phyloP scores from a whole-genome alignment of 2,888 invertebrate species.

The Thelaira solivaga region DNA sequence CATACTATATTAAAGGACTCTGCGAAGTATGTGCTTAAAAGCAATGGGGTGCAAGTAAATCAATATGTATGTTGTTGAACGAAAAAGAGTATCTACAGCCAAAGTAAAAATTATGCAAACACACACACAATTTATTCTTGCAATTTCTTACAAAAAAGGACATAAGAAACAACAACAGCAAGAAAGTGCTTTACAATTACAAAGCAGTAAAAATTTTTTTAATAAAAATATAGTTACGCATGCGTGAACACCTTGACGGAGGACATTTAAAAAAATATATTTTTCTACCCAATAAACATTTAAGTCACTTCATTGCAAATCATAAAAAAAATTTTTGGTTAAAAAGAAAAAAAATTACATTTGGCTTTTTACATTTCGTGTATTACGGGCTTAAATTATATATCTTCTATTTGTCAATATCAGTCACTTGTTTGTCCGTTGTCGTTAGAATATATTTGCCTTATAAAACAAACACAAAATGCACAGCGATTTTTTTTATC shows the following conservation, averaged over 20 bases:
- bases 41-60: conserved; percentile 57
- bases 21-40: conserved; percentile 31
- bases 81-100: background rate
- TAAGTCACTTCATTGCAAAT: too few species aligned
- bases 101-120: conserved; percentile 34
- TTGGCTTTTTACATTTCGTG: too few species aligned
- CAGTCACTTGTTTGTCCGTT: too few species aligned
- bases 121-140: conserved; percentile 14
- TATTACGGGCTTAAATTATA: too few species aligned
- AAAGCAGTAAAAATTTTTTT: conserved; percentile 33
- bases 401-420: too few species aligned
- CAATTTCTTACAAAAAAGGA: conserved; percentile 50
- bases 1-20: background rate
- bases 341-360: too few species aligned
- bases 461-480: too few species aligned
- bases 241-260: conserved; percentile 64
- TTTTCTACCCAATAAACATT: background rate
- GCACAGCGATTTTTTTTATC: too few species aligned
- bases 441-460: too few species aligned
- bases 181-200: conserved; percentile 13
- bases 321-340: too few species aligned
- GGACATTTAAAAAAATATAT: conserved; percentile 28
- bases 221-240: conserved; percentile 62
- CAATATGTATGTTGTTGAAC: conserved; percentile 42
- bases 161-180: conserved; percentile 29